Evolutionary conservation across 2,797 vertebrate genomes (phyloP).

Genomic region (Adelosebastes latens): DNA sequence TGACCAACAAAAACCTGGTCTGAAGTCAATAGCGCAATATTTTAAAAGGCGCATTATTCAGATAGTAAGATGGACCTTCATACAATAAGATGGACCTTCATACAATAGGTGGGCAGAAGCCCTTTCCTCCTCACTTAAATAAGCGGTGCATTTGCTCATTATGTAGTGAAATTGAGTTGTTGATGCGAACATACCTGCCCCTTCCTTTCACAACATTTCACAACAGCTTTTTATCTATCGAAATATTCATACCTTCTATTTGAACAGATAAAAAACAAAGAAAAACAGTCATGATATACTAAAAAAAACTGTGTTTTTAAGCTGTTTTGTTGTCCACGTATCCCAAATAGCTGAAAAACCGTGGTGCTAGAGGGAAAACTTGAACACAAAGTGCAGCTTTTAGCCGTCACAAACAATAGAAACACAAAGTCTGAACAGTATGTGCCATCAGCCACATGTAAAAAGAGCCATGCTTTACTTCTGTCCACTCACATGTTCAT

Average conservation of each 20-base stretch:
- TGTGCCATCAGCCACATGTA: conserved; percentile 27
- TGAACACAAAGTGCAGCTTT: conserved; percentile 25
- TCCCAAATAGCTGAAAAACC: background rate
- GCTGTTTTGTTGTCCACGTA: background rate
- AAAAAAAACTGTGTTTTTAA: background rate
- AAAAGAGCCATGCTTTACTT: conserved; percentile 22
- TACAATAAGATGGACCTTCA: too few species aligned
- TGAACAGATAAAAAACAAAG: background rate
- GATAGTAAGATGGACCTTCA: too few species aligned
- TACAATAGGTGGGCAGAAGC: too few species aligned
- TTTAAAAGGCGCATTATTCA: too few species aligned
- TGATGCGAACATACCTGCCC: too few species aligned
- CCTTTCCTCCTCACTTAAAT: too few species aligned
- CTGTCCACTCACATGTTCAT: background rate
- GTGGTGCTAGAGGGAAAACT: background rate
- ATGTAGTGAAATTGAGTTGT: too few species aligned
- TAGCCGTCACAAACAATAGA: conserved; percentile 12
- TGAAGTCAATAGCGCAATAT: too few species aligned
- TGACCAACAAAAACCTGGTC: too few species aligned
- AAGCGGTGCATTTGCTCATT: too few species aligned
- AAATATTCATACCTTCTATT: background rate
- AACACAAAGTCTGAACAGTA: conserved; percentile 9
- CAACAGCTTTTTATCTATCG: too few species aligned
- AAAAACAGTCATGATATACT: background rate
- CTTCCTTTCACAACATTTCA: too few species aligned